These are phyloP conservation scores for Chiloscyllium punctatum DNA, from an alignment of 2,797 vertebrate species.

Conservation along the genomic window DNA sequence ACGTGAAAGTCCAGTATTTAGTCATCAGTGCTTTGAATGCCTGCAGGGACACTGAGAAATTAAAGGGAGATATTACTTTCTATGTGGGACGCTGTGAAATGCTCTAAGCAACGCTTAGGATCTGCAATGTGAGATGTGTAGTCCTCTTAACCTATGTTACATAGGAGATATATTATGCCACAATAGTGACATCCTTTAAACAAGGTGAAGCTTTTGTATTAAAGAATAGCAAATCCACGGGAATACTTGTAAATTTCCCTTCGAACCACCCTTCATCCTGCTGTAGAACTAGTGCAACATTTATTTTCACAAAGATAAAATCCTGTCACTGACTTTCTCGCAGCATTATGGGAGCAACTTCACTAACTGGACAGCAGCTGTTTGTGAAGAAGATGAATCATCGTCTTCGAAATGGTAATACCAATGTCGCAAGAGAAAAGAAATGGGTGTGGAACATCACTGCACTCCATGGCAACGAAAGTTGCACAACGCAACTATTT, in stretches of 20 bases:
- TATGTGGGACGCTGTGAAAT: background rate
- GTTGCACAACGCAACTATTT: too few relatives aligned
- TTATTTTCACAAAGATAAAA: background rate
- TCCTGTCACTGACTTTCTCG: background rate
- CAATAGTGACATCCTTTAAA: background rate
- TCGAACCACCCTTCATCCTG: background rate
- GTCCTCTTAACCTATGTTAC: background rate
- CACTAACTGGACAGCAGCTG: too few relatives aligned
- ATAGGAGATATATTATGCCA: background rate
- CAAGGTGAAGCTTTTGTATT: background rate
- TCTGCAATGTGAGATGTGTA: background rate
- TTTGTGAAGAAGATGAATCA: too few relatives aligned
- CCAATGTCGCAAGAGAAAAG: too few relatives aligned
- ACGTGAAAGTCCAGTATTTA: background rate
- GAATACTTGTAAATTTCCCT: background rate
- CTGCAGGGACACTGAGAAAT: background rate
- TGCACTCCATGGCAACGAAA: too few relatives aligned
- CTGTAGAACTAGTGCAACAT: background rate
- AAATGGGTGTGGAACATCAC: too few relatives aligned
- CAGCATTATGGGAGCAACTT: too few relatives aligned
- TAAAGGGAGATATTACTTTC: background rate
- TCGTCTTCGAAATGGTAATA: too few relatives aligned
- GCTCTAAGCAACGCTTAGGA: background rate
- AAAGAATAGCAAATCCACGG: background rate
- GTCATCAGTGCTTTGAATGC: too few relatives aligned